Base-by-base conservation (phyloP, 1,140 invertebrate genomes). In the Micrasema longulum region DNA sequence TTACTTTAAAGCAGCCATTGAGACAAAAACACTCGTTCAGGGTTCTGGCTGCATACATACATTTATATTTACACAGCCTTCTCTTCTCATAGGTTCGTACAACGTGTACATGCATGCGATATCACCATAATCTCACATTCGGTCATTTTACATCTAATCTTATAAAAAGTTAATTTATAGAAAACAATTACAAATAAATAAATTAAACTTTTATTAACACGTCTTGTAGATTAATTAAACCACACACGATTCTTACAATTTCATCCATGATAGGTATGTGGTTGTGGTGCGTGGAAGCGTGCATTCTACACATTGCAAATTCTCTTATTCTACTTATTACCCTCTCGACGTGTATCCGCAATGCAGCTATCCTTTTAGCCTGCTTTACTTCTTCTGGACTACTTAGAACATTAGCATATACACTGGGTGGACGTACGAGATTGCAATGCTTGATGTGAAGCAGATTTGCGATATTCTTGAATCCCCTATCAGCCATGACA, bases 351-450 rank as follows among this genome's bases (percentile, higher is more conserved):
- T 31, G 50, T n/a, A 53, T 53, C 10, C 50, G 50, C 14, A 53
- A 31, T 20, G 50, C 50, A 12, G 50, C 50, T 23, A 53, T 53
- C n/a, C 20, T 53, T 26, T 53, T 53, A 26, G 50, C 9, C 26
- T 26, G 50, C 22, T 26, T 53, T 5, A 31, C 50, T 26, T 53
- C 22, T 12, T 31, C 22, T 26, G 1, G 23, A 12, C 9, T 53
- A n/a, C 22, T 6, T 5, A n/a, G 22, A n/a, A 53, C 14, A 53
- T 53, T 53, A 4, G 50, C 23, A 12, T n/a, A 12, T 12, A 53
- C 50, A 12, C 50, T 53, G 4, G 20, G 50, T n/a, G 50, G 50
- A 10, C 14, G 20, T 12, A 53, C 14, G 2, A 53, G 23, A 4
- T 23, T 16, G n/a, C 50, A 53, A n/a, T 53, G 2, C 4, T 4